Base-by-base conservation (phyloP, 2,113 vertebrate genomes). In the Butorides virescens region DNA sequence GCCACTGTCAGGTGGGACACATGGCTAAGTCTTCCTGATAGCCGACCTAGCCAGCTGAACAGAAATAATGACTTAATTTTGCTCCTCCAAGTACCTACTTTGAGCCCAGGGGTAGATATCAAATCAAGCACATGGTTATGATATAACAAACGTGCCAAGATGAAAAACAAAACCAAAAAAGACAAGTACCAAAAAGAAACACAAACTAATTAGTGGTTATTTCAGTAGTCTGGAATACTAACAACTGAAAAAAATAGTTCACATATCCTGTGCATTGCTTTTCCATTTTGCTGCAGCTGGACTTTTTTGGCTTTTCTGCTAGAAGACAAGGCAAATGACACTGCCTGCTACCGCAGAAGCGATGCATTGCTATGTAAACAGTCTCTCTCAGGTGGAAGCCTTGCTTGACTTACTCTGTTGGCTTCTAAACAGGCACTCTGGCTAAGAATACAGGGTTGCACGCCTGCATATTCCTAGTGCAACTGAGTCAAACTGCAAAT, bases 141-240 rank as follows among this genome's bases (percentile, higher is more conserved):
- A 91, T 34, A 85, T 8, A 95, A 58, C 58, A 76, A 75, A 66
- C 13, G 18, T 70, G 80, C 26, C 87, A 93, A 90, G 74, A 27
- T 52, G 30, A 73, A 82, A 90, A 75, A 70, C 3, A 49, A 71
- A 61, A n/a, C 42, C 42, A 15, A 50, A 65, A 46, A 44, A 82
- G 47, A 47, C 10, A 50, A 90, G n/a, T 52, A 72, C 23, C 30
- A 56, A 59, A 88, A 96, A 88, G 50, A 84, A 61, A 62, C 17
- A 74, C 78, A 76, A 95, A 39, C 8, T 63, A 86, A 92, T 93
- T 67, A 93, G 61, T 83, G 71, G 79, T 77, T 95, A 83, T 62
- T 95, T 91, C 83, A 97, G 65, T 52, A 65, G 83, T 86, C 44
- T 90, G 50, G 62, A 80, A 82, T 65, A 55, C n/a, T 82, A 96